phyloP scores from a whole-genome alignment of 2,888 invertebrate genomes.

The Eugnorisma glareosa region DNA sequence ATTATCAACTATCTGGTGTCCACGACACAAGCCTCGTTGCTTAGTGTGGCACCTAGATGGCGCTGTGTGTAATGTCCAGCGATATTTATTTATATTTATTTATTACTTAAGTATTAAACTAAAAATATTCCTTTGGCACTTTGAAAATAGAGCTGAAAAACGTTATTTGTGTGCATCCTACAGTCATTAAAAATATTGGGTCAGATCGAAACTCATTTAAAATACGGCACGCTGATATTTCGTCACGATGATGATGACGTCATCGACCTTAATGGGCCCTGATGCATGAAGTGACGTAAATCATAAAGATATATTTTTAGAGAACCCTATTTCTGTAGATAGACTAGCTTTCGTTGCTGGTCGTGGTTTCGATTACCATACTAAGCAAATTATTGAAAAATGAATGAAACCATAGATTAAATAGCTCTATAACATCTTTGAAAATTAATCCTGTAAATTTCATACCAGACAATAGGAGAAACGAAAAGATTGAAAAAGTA shows the following conservation, averaged over 20 bases:
- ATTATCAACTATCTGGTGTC: too few species aligned
- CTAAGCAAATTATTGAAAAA: background rate
- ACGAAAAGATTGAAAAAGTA: background rate
- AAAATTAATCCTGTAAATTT: background rate
- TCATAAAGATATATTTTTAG: slow-evolving; percentile 14
- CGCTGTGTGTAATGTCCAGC: too few species aligned
- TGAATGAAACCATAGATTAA: too few species aligned
- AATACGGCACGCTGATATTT: background rate
- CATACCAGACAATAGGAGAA: background rate
- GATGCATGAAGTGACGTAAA: slow-evolving; percentile 16
- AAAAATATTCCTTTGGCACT: background rate
- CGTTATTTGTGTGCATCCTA: background rate
- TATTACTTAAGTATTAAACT: too few species aligned
- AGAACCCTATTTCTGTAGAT: background rate
- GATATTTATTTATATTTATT: too few species aligned
- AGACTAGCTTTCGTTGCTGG: background rate
- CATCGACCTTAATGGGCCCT: background rate
- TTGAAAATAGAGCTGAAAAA: background rate
- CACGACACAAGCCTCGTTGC: too few species aligned
- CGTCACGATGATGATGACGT: slow-evolving; percentile 20
- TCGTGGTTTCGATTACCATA: background rate
- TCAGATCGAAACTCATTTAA: slow-evolving; percentile 13
- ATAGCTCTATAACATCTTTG: background rate
- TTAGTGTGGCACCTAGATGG: too few species aligned
- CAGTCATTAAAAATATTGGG: slow-evolving; percentile 45